Evolutionary conservation across 2,888 invertebrate species (phyloP).

Genomic region (Lepidochitona cinerea): DNA sequence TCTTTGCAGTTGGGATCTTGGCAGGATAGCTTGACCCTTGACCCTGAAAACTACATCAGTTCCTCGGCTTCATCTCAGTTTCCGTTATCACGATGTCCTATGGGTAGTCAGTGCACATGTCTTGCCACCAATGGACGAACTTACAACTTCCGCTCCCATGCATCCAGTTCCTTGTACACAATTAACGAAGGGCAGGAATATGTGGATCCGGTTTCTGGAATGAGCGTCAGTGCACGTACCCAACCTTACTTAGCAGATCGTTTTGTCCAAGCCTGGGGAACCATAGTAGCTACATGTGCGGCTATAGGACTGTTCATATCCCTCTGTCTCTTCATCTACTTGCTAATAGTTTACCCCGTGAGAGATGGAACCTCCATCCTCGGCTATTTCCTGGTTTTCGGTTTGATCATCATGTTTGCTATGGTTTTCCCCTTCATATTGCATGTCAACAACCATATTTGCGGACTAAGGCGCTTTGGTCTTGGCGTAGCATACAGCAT

Average conservation of each 20-base stretch:
- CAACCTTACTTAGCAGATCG: slow-evolving; percentile 33
- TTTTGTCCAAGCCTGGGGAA: slow-evolving; percentile 69
- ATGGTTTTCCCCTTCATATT: slow-evolving; percentile 71
- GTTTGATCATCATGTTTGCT: slow-evolving; percentile 69
- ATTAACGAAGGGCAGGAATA: slow-evolving; percentile 51
- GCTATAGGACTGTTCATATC: slow-evolving; percentile 69
- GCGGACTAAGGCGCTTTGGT: slow-evolving; percentile 70
- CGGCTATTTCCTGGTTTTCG: slow-evolving; percentile 71
- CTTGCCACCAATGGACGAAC: slow-evolving; percentile 17
- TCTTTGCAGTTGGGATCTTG: slow-evolving; percentile 56
- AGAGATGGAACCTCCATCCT: slow-evolving; percentile 69
- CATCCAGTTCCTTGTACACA: slow-evolving; percentile 21
- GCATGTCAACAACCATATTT: slow-evolving; percentile 67
- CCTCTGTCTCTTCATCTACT: slow-evolving; percentile 68
- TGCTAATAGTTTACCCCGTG: slow-evolving; percentile 69
- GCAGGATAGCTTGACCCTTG: slow-evolving; percentile 39
- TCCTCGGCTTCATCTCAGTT: slow-evolving; percentile 37
- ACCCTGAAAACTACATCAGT: slow-evolving; percentile 36
- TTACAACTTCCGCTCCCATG: neutral
- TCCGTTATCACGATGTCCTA: slow-evolving; percentile 54
- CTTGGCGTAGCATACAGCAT: slow-evolving; percentile 71
- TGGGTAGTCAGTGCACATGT: slow-evolving; percentile 49
- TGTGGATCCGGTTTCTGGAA: slow-evolving; percentile 48
- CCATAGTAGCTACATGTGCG: slow-evolving; percentile 65
- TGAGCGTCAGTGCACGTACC: slow-evolving; percentile 40